Conservation (phyloP, 2,113 vertebrate species). For the Halichoerus grypus region DNA sequence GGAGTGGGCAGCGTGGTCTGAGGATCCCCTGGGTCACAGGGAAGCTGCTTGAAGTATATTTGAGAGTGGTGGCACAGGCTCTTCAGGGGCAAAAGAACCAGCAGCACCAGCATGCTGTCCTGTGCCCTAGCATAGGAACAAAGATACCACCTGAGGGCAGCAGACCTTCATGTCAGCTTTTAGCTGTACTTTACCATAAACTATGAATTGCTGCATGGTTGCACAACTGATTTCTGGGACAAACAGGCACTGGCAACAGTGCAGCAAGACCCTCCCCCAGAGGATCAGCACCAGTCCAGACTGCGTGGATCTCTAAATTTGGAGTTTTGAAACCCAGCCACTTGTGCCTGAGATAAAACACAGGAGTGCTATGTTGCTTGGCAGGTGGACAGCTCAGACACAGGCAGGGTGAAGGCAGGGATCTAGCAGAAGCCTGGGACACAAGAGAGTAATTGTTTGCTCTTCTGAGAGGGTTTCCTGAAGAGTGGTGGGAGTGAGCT, state of each 20-base stretch:
- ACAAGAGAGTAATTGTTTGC: not conserved
- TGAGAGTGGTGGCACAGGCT: not conserved
- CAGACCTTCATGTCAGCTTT: not conserved
- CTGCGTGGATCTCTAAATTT: not conserved
- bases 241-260: not conserved
- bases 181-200: not conserved
- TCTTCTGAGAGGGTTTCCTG: not conserved
- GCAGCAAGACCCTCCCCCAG: not conserved
- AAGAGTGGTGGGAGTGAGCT: not conserved
- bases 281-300: not conserved
- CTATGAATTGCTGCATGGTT: not conserved
- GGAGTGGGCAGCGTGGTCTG: not conserved
- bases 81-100: not conserved
- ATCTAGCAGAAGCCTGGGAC: not conserved
- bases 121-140: not conserved
- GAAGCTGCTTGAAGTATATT: not conserved
- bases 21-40: not conserved
- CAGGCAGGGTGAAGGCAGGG: not conserved
- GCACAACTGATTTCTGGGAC: not conserved
- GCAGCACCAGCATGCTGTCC: not conserved
- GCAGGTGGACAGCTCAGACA: not conserved
- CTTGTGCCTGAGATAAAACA: not conserved
- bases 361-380: not conserved
- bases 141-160: not conserved
- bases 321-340: not conserved